Conservation (phyloP, 2,113 vertebrate genomes). For the Nannobrachium achirus region DNA sequence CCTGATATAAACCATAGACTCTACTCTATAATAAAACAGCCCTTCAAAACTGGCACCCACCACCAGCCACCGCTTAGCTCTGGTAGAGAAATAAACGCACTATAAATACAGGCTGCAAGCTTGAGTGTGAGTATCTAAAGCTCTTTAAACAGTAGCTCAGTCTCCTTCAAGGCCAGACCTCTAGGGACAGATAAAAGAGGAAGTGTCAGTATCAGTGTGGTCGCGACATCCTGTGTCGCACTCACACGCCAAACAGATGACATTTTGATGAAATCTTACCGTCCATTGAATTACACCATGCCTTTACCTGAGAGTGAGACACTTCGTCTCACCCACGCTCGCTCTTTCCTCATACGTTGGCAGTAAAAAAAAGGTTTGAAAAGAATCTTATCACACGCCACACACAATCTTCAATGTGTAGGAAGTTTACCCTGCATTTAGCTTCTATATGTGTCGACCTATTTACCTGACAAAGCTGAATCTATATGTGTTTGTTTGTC, state of each 20-base stretch:
- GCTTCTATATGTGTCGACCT: constrained; percentile 49
- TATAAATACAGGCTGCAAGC: too few species aligned
- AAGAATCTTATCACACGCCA: constrained; percentile 54
- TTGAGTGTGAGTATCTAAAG: too few species aligned
- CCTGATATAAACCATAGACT: too few species aligned
- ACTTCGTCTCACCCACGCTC: constrained; percentile 20
- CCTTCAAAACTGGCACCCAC: too few species aligned
- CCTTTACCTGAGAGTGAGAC: background rate
- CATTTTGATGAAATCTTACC: background rate
- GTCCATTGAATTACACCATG: constrained; percentile 11
- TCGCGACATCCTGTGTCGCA: background rate
- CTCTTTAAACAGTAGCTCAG: too few species aligned
- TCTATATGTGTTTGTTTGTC: constrained; percentile 16
- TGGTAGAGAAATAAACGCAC: too few species aligned
- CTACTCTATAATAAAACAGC: too few species aligned
- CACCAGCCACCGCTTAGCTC: too few species aligned
- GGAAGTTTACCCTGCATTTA: constrained; percentile 10
- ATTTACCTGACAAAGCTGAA: constrained; percentile 28
- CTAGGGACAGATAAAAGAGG: too few species aligned
- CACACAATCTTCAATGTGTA: constrained; percentile 31
- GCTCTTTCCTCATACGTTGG: constrained; percentile 23
- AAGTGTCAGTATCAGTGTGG: too few species aligned
- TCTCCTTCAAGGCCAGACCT: too few species aligned
- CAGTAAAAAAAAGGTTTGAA: constrained; percentile 36
- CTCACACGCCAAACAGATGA: background rate